Conservation (phyloP, 2,888 invertebrate genomes). For the Hydropsyche betteni region DNA sequence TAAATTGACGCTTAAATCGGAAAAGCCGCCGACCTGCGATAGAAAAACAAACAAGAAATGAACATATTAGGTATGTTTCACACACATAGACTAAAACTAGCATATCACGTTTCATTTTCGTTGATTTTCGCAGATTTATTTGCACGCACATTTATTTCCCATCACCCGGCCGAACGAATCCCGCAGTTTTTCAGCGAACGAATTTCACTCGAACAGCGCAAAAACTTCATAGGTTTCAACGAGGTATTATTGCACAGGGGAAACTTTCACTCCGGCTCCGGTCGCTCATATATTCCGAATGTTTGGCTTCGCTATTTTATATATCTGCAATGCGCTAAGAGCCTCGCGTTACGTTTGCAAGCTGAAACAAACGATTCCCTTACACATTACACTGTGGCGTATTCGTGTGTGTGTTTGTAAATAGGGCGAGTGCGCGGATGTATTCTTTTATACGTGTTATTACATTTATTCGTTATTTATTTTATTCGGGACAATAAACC, state of each 20-base stretch:
- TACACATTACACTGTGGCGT: constrained; percentile 1
- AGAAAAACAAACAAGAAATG: constrained; percentile 44
- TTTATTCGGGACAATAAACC: too few species aligned
- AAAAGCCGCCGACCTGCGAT: constrained; percentile 17
- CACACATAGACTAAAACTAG: background rate
- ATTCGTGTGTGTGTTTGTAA: background rate
- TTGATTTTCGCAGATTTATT: too few species aligned
- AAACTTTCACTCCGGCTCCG: background rate
- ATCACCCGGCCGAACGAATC: too few species aligned
- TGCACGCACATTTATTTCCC: too few species aligned
- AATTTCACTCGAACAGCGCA: background rate
- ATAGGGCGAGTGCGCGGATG: background rate
- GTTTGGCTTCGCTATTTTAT: constrained; percentile 40
- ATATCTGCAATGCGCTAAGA: constrained; percentile 42
- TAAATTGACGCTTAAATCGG: constrained; percentile 4
- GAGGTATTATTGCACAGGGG: background rate
- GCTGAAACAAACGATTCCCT: constrained; percentile 10
- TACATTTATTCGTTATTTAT: constrained; percentile 8
- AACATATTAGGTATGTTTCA: constrained; percentile 49
- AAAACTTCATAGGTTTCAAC: constrained; percentile 10
- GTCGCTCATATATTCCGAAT: background rate
- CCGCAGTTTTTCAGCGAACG: too few species aligned
- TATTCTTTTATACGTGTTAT: background rate
- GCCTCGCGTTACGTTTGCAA: constrained; percentile 3
- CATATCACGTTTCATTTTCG: background rate